Evolutionary conservation across 2,888 invertebrate genomes (phyloP).

Genomic region (Apotomis turbidana): DNA sequence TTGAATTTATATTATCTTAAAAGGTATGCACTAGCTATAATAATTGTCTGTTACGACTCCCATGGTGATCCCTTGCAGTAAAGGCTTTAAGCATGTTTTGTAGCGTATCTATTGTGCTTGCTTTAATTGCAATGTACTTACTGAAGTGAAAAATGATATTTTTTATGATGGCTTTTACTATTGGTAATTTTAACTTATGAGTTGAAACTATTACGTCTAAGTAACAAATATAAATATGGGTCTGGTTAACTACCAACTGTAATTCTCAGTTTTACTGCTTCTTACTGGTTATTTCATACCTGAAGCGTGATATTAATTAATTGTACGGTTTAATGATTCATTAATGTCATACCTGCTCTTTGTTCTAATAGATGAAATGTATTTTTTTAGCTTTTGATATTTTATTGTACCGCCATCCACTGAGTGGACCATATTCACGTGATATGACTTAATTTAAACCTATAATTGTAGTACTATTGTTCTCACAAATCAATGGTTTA

Average conservation of each 20-base stretch:
- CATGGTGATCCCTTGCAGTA: neutral
- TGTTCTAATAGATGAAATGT: neutral
- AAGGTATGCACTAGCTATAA: conserved; percentile 35
- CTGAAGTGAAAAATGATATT: conserved; percentile 8
- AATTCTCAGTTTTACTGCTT: conserved; percentile 2
- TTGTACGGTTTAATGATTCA: conserved; percentile 9
- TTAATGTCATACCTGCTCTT: neutral
- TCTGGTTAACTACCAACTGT: neutral
- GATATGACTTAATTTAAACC: too few species aligned
- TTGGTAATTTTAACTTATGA: conserved; percentile 1
- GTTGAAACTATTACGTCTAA: conserved; percentile 1
- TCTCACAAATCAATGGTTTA: too few species aligned
- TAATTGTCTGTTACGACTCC: conserved; percentile 31
- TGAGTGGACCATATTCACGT: too few species aligned
- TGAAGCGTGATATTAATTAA: conserved; percentile 10
- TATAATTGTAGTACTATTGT: too few species aligned
- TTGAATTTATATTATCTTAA: conserved; percentile 45
- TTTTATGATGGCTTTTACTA: conserved; percentile 13
- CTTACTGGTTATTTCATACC: conserved; percentile 8
- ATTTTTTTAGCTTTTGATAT: neutral
- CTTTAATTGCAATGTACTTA: conserved; percentile 7
- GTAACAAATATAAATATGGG: neutral
- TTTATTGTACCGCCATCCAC: neutral
- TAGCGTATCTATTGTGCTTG: neutral
- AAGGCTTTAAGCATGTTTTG: neutral